These are phyloP conservation scores for Tautogolabrus adspersus DNA, from an alignment of 2,113 vertebrate genomes.

Conservation along the genomic window DNA sequence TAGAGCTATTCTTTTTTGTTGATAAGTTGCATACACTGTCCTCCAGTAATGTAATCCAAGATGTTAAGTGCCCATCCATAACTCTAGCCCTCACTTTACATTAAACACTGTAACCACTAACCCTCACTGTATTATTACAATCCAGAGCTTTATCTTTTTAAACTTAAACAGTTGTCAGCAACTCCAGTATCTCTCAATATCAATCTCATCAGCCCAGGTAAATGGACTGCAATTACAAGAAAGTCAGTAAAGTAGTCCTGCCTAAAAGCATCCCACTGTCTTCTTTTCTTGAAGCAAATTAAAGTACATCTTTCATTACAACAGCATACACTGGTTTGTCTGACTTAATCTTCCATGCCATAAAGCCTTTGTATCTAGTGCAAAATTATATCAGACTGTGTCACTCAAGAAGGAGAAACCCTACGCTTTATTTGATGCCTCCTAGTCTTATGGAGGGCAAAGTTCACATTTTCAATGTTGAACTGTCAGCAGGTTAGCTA, in stretches of 20 bases:
- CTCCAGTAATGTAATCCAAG: not conserved
- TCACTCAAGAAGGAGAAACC: not conserved
- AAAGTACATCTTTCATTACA: not conserved
- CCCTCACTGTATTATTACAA: too few relatives aligned
- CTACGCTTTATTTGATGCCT: not conserved
- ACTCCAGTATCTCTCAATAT: too few relatives aligned
- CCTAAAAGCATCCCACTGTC: not conserved
- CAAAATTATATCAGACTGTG: not conserved
- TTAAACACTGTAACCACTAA: too few relatives aligned
- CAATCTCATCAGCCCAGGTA: too few relatives aligned
- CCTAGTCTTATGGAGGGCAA: not conserved
- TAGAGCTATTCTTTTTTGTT: too few relatives aligned
- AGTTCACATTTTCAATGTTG: not conserved
- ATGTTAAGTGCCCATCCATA: not conserved
- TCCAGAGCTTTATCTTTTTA: too few relatives aligned
- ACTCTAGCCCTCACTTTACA: not conserved
- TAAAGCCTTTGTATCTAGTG: constrained; percentile 7
- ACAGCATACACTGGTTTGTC: not conserved
- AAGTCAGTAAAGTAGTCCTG: not conserved
- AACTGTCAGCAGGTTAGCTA: not conserved
- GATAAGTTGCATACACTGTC: not conserved
- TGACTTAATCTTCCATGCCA: constrained; percentile 43
- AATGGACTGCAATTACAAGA: too few relatives aligned
- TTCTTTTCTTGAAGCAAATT: not conserved
- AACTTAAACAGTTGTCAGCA: too few relatives aligned